Percentiles rank a stretch among this genome's conserved stretches.
These are phyloP conservation scores for Rhagium mordax DNA, from an alignment of 2,888 invertebrate species.

Conservation along the genomic window DNA sequence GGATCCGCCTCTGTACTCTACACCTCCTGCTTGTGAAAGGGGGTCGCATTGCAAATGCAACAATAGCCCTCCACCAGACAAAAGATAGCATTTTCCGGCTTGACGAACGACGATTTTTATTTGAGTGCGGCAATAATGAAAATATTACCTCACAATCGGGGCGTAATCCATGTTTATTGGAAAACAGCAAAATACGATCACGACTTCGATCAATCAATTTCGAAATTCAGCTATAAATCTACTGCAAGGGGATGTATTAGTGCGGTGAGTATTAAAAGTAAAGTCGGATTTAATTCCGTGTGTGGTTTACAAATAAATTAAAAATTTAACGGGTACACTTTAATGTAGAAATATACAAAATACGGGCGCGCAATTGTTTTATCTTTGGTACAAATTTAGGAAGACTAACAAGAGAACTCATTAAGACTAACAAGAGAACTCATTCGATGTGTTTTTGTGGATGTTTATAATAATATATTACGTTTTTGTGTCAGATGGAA, in stretches of 20 bases:
- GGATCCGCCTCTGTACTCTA: neutral
- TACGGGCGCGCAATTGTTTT: no score
- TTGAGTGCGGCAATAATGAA: constrained; percentile 47
- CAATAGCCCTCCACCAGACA: neutral
- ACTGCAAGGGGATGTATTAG: constrained; percentile 26
- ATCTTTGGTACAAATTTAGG: no score
- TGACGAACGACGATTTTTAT: constrained; percentile 30
- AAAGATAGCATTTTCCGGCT: constrained; percentile 21
- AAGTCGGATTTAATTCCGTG: constrained; percentile 10
- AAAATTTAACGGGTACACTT: neutral
- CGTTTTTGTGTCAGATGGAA: no score
- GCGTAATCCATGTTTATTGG: constrained; percentile 51
- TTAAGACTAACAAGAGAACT: no score
- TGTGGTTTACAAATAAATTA: neutral
- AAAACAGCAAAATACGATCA: constrained; percentile 43
- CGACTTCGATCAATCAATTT: constrained; percentile 47
- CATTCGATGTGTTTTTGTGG: no score
- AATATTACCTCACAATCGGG: constrained; percentile 50
- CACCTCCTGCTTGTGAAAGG: neutral
- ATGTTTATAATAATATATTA: no score
- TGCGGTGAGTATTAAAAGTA: constrained; percentile 7
- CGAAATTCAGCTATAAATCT: constrained; percentile 32
- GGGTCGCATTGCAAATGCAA: constrained; percentile 13
- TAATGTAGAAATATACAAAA: no score
- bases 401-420: no score